These are phyloP conservation scores for Hypsopygia costalis DNA, from an alignment of 2,888 invertebrate species.

Conservation along the genomic window DNA sequence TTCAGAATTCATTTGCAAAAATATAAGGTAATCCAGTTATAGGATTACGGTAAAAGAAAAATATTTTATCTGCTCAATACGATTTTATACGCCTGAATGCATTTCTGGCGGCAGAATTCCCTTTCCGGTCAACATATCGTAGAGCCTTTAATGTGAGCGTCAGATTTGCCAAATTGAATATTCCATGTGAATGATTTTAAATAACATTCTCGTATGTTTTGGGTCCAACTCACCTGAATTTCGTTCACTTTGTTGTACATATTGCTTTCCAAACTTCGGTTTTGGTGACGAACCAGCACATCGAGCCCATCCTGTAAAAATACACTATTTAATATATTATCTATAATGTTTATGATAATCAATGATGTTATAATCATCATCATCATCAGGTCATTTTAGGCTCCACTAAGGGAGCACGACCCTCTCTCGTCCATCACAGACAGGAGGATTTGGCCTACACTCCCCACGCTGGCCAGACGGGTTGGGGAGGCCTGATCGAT, in stretches of 20 bases:
- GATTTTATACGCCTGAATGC: slow-evolving; percentile 7
- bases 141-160: neutral
- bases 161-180: slow-evolving; percentile 12
- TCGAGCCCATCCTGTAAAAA: slow-evolving; percentile 89
- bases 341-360: too few relatives aligned
- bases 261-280: slow-evolving; percentile 87
- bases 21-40: too few relatives aligned
- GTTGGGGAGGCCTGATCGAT: too few relatives aligned
- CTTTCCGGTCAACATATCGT: slow-evolving; percentile 7
- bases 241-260: slow-evolving; percentile 97
- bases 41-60: neutral
- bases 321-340: too few relatives aligned
- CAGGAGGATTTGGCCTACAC: too few relatives aligned
- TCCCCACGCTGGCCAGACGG: too few relatives aligned
- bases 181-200: slow-evolving; percentile 8
- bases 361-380: too few relatives aligned
- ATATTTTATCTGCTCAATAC: neutral
- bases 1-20: too few relatives aligned
- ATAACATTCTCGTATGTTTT: neutral
- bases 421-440: too few relatives aligned
- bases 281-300: slow-evolving; percentile 89
- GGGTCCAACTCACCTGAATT: slow-evolving; percentile 72
- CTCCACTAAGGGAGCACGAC: too few relatives aligned
- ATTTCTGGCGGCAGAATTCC: neutral
- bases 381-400: too few relatives aligned